Base-by-base conservation (phyloP, 2,113 vertebrate species). In the Serilophus lunatus region DNA sequence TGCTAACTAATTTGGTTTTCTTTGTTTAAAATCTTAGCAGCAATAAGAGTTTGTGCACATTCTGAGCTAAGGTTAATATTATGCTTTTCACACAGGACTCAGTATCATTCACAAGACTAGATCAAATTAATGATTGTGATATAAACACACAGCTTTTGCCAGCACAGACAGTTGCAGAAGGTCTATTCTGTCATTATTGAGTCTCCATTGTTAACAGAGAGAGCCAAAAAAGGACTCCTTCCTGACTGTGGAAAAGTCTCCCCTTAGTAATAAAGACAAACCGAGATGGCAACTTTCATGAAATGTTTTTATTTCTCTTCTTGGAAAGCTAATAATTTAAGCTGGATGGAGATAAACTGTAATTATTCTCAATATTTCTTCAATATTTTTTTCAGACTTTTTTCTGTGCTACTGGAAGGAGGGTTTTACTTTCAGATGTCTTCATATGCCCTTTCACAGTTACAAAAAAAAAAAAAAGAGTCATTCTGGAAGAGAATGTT, bases 351-450 rank as follows among this genome's bases (percentile, higher is more conserved):
- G 24, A 86, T 47, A 96, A 51, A 11, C 13, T 49, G 10, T 81
- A 94, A 63, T 68, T 83, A 86, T 83, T 95, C 77, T 78, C 86
- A 91, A 33, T 65, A 53, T 74, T 87, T 74, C 77, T 70, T 88
- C 70, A 69, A 72, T 95, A 64, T 74, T 95, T 97, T 95, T 97
- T 94, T 88, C 76, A 90, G 77, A 71, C 88, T 80, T 93, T 92
- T 79, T 94, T 91, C 79, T 82, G 19, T 53, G 42, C 50, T 94
- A 74, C 76, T 90, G 75, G 84, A 95, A 78, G 53, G 56, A 86
- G 65, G 47, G 16, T 45, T 87, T 90, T 96, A 84, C 31, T 96
- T 96, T 93, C 78, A 92, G 40, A 76, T 86, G 50, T 90, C 61
- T 84, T 86, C 79, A 26, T 93, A 92, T 90, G 90, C 96, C 93